Evolutionary conservation across 2,888 invertebrate species (phyloP).

Genomic region (Mesorhabditis sp.): DNA sequence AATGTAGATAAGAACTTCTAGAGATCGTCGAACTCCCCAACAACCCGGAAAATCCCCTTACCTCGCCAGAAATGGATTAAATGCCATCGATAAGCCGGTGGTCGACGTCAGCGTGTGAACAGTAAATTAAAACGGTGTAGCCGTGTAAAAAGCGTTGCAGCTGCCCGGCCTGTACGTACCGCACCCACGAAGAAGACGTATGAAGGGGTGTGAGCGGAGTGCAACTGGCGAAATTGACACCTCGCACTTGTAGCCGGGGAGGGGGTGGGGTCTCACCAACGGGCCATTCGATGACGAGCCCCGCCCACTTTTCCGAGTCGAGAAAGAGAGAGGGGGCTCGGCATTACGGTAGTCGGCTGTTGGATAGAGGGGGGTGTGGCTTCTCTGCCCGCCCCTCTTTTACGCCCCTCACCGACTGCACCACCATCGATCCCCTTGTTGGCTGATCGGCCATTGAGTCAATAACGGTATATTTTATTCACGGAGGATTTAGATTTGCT

Average conservation of each 20-base stretch:
- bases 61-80: slow-evolving; percentile 29
- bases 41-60: not conserved
- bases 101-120: not conserved
- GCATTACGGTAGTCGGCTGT: not conserved
- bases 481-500: too few species aligned
- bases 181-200: not conserved
- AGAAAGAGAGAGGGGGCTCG: not conserved
- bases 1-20: too few species aligned
- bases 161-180: not conserved
- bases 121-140: too few species aligned
- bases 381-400: not conserved
- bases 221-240: slow-evolving; percentile 41
- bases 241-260: slow-evolving; percentile 18
- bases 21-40: too few species aligned
- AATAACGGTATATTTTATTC: too few species aligned
- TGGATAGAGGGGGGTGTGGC: not conserved
- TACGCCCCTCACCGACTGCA: not conserved
- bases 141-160: too few species aligned
- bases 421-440: slow-evolving; percentile 3
- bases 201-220: slow-evolving; percentile 7
- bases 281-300: too few species aligned
- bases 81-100: slow-evolving; percentile 20
- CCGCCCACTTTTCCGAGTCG: not conserved
- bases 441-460: not conserved
- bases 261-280: not conserved